A percentile compares a stretch with the other conserved stretches of the same genome.
Conservation (phyloP, 2,113 vertebrate species). For the Chascanopsetta lugubris region DNA sequence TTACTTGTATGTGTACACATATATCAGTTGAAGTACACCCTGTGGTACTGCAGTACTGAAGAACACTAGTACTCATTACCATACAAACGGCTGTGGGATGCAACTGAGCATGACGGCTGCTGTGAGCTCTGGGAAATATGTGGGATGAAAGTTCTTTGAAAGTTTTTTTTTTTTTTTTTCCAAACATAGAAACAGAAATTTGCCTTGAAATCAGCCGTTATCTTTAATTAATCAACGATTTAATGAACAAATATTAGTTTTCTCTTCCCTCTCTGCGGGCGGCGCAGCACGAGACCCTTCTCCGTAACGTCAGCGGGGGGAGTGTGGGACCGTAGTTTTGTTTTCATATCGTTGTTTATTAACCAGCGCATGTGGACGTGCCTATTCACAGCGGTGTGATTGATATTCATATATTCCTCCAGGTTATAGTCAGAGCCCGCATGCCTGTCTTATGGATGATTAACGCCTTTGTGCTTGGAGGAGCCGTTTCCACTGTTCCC, state of each 20-base stretch:
- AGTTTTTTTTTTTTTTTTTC: background rate
- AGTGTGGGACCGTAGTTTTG: constrained; percentile 2
- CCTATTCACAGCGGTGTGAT: constrained; percentile 49
- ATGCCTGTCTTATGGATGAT: constrained; percentile 72
- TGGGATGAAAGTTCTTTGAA: background rate
- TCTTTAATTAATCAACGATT: background rate
- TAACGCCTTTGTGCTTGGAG: constrained; percentile 71
- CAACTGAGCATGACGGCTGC: background rate
- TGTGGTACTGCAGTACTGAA: no score
- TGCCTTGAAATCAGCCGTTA: background rate
- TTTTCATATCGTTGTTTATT: constrained; percentile 45
- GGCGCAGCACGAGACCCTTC: background rate
- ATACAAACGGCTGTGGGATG: constrained; percentile 24
- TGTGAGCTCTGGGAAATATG: constrained; percentile 1
- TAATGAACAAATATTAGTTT: background rate
- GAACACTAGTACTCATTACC: constrained; percentile 43
- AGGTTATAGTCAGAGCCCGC: constrained; percentile 48
- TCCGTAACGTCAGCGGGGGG: constrained; percentile 10
- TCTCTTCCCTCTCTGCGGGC: background rate
- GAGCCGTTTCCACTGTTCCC: constrained; percentile 61
- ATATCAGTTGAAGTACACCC: no score
- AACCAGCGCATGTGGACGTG: constrained; percentile 48
- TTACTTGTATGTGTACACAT: no score
- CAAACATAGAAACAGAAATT: background rate
- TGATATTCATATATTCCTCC: constrained; percentile 71